A percentile compares a stretch with the other conserved stretches of the same genome.
These are phyloP conservation scores for Aquatica leii DNA, from an alignment of 2,888 invertebrate species.

Conservation along the genomic window DNA sequence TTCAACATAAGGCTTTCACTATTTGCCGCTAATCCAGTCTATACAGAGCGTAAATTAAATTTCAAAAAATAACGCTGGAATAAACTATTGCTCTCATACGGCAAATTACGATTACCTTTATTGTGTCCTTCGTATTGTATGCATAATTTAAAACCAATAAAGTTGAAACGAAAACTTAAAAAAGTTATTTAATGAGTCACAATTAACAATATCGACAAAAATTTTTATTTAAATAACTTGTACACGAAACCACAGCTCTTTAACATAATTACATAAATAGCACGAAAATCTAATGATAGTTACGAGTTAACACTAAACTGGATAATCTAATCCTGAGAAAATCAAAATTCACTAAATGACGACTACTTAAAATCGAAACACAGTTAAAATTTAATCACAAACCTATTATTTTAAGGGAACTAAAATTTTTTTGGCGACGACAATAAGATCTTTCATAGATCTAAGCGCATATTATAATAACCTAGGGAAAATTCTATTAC, in stretches of 20 bases:
- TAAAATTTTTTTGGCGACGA: conserved; percentile 1
- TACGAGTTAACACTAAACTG: conserved; percentile 14
- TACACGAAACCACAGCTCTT: conserved; percentile 25
- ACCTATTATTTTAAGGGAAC: conserved; percentile 14
- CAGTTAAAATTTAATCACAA: conserved; percentile 13
- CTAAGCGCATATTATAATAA: neutral
- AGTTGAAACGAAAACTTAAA: neutral
- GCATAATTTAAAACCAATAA: neutral
- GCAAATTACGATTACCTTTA: neutral
- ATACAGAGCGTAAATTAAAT: neutral
- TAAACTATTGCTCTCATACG: neutral
- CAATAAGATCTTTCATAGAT: neutral
- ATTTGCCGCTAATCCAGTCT: neutral
- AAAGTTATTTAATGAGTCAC: neutral
- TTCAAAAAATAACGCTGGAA: neutral
- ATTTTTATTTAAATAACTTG: conserved; percentile 12
- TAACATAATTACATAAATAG: conserved; percentile 2
- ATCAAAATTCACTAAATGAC: neutral
- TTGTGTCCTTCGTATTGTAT: neutral
- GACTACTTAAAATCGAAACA: conserved; percentile 6
- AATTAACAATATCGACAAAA: conserved; percentile 10
- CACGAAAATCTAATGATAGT: conserved; percentile 4
- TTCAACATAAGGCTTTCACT: neutral
- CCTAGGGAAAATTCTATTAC: neutral
- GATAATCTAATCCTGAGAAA: conserved; percentile 23